Percentiles rank a stretch among this genome's conserved stretches.
These are phyloP conservation scores for Pantala flavescens DNA, from an alignment of 1,140 invertebrate genomes.

Conservation along the genomic window DNA sequence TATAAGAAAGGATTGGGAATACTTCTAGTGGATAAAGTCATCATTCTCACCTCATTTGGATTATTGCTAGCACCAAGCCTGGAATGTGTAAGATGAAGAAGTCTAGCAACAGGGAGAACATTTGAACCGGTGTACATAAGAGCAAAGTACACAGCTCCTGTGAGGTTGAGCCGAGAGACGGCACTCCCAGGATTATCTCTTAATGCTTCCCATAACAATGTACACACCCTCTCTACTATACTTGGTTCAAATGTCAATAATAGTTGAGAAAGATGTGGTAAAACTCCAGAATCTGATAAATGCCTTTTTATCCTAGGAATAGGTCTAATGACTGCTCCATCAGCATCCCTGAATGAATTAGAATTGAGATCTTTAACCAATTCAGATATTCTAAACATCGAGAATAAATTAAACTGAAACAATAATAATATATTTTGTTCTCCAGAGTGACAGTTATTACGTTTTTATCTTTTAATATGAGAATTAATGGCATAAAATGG, in stretches of 20 bases:
- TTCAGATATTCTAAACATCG: too few relatives aligned
- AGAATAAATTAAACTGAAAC: too few relatives aligned
- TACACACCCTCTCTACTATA: constrained; percentile 85
- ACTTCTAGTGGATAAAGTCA: too few relatives aligned
- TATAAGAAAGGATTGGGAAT: too few relatives aligned
- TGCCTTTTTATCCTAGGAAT: constrained; percentile 83
- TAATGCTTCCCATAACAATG: constrained; percentile 77
- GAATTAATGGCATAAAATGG: too few relatives aligned
- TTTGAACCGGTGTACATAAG: constrained; percentile 99
- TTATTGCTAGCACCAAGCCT: constrained; percentile 43
- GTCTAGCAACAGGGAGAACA: constrained; percentile 86
- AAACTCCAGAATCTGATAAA: constrained; percentile 73
- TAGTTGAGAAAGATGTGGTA: constrained; percentile 94
- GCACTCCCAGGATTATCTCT: constrained; percentile 77
- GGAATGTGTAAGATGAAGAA: constrained; percentile 89
- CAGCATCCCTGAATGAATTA: constrained; percentile 53
- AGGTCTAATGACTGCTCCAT: constrained; percentile 88
- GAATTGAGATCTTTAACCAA: too few relatives aligned
- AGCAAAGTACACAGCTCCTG: constrained; percentile 97
- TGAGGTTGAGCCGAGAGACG: constrained; percentile 86
- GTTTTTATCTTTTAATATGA: too few relatives aligned
- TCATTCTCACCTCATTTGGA: not conserved
- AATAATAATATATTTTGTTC: too few relatives aligned
- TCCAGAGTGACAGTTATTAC: too few relatives aligned
- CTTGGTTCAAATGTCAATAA: constrained; percentile 95